Evolutionary conservation across 2,113 vertebrate genomes (phyloP).

Genomic region (Pollimyrus isidori): DNA sequence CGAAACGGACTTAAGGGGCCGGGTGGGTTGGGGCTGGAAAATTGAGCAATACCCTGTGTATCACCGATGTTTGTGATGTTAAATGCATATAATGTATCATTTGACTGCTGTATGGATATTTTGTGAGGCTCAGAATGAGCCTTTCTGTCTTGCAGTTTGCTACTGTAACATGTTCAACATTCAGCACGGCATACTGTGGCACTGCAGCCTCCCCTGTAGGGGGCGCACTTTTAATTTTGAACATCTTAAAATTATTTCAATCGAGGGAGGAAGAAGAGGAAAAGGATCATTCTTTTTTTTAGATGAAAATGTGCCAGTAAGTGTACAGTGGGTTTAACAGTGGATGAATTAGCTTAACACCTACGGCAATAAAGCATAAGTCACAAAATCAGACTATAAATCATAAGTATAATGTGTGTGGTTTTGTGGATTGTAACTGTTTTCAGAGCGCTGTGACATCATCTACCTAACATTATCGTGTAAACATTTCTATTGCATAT

Average conservation of each 20-base stretch:
- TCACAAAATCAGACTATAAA: background rate
- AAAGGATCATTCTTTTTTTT: background rate
- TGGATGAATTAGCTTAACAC: conserved; percentile 14
- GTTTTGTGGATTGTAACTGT: background rate
- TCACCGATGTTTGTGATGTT: conserved; percentile 38
- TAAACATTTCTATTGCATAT: background rate
- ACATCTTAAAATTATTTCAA: background rate
- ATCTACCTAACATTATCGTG: background rate
- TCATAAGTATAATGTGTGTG: conserved; percentile 9
- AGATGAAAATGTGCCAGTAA: background rate
- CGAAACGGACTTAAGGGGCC: conserved; percentile 41
- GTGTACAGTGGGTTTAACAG: background rate
- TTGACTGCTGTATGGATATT: conserved; percentile 31
- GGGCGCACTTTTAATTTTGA: background rate
- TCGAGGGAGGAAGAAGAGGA: background rate
- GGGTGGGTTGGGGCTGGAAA: conserved; percentile 26
- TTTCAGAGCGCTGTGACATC: background rate
- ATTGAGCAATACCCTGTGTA: conserved; percentile 29
- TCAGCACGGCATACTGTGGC: conserved; percentile 4
- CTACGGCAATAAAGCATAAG: background rate
- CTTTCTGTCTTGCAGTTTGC: conserved; percentile 9
- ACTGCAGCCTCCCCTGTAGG: background rate
- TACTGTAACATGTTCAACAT: conserved; percentile 5
- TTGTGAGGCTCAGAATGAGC: conserved; percentile 11
- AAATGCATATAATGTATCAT: conserved; percentile 38